A percentile compares a stretch with the other conserved stretches of the same genome.
Evolutionary conservation across 2,113 vertebrate species (phyloP).

Genomic region (Tachysurus vachellii): DNA sequence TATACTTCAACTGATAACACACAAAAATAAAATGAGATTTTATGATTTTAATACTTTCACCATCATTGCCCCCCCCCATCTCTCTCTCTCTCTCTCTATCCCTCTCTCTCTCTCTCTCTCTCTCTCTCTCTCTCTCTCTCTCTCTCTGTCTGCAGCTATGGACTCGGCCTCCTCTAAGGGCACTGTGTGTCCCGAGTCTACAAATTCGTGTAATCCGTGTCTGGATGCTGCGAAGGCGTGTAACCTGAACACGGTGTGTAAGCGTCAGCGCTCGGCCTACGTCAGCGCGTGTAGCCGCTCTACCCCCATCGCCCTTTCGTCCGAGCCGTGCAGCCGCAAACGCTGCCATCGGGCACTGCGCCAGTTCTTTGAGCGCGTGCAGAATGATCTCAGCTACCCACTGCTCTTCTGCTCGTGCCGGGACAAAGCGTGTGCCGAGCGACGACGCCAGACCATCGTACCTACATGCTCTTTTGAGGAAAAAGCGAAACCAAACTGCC

Average conservation of each 20-base stretch:
- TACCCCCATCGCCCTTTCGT: constrained; percentile 62
- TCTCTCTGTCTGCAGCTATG: constrained; percentile 66
- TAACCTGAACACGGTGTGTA: constrained; percentile 93
- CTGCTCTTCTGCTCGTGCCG: constrained; percentile 94
- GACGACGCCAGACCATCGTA: constrained; percentile 90
- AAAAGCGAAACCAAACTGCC: constrained; percentile 82
- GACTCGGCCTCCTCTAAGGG: constrained; percentile 76
- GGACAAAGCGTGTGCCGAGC: constrained; percentile 88
- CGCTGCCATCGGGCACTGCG: constrained; percentile 92
- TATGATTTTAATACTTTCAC: background rate
- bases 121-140: background rate
- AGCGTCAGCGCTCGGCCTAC: constrained; percentile 85
- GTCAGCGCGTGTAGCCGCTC: constrained; percentile 86
- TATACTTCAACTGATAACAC: background rate
- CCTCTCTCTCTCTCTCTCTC: constrained; percentile 6
- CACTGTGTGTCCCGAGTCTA: constrained; percentile 87
- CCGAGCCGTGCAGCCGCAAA: constrained; percentile 85
- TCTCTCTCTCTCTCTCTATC: background rate
- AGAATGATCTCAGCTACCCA: constrained; percentile 87
- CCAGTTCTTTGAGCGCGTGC: constrained; percentile 92
- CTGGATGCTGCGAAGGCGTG: constrained; percentile 92
- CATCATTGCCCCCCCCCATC: too few relatives aligned
- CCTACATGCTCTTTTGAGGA: constrained; percentile 91
- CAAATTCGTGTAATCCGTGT: constrained; percentile 91
- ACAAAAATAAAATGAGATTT: background rate